These are phyloP conservation scores for Acholoe squamosa DNA, from an alignment of 2,888 invertebrate genomes.

Conservation along the genomic window DNA sequence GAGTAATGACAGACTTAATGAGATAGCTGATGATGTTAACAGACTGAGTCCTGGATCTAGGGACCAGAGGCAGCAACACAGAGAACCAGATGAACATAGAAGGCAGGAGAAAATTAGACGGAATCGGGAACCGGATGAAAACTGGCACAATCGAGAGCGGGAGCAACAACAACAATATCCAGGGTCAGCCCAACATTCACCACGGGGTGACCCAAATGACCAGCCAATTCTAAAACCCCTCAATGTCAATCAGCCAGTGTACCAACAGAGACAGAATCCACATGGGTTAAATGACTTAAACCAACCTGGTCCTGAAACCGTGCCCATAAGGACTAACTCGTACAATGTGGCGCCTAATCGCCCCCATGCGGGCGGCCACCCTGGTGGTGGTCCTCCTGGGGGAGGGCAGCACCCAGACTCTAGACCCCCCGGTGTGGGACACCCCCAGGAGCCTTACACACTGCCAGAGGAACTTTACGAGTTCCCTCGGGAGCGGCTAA, in stretches of 20 bases:
- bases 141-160: not conserved
- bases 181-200: not conserved
- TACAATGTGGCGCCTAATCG: not conserved
- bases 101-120: not conserved
- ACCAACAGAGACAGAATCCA: not conserved
- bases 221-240: slow-evolving; percentile 44
- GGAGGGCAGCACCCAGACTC: not conserved
- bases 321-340: not conserved
- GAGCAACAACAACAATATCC: not conserved
- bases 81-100: no score
- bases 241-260: not conserved
- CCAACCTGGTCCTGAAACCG: slow-evolving; percentile 40
- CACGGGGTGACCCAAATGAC: not conserved
- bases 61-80: not conserved
- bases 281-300: slow-evolving; percentile 43
- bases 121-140: not conserved
- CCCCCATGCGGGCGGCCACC: not conserved
- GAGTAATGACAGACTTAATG: no score
- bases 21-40: no score
- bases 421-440: not conserved
- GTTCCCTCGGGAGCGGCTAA: slow-evolving; percentile 68
- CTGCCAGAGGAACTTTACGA: slow-evolving; percentile 70
- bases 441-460: slow-evolving; percentile 43
- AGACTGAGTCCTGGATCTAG: not conserved
- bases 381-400: not conserved